A percentile compares a stretch with the other conserved stretches of the same genome.
Evolutionary conservation across 2,797 vertebrate genomes (phyloP).

Genomic region (Bufotes viridis): DNA sequence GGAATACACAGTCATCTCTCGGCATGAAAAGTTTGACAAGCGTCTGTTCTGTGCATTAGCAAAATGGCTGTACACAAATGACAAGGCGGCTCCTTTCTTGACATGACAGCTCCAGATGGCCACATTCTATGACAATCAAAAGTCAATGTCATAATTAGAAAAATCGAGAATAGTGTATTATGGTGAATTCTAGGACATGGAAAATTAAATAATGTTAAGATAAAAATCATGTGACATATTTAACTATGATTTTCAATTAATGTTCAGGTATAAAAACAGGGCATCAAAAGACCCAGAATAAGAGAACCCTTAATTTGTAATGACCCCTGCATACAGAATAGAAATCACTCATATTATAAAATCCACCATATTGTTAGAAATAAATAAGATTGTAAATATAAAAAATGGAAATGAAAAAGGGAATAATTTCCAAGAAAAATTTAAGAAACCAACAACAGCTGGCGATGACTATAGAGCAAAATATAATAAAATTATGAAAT

Average conservation of each 20-base stretch:
- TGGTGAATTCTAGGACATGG: background rate
- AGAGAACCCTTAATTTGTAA: too few species aligned
- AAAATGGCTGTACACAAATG: slow-evolving; percentile 63
- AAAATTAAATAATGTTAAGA: background rate
- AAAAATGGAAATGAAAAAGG: background rate
- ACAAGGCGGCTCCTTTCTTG: slow-evolving; percentile 66
- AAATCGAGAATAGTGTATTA: background rate
- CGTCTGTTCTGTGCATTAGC: slow-evolving; percentile 59
- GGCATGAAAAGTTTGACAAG: slow-evolving; percentile 40
- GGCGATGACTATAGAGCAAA: background rate
- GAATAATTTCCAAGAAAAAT: background rate
- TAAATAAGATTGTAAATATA: background rate
- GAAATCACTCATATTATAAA: background rate
- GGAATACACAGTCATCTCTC: slow-evolving; percentile 19
- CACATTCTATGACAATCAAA: slow-evolving; percentile 37
- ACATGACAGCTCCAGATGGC: slow-evolving; percentile 74
- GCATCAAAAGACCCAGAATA: background rate
- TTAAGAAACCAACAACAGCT: background rate
- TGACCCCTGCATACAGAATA: background rate
- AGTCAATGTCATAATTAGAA: slow-evolving; percentile 38
- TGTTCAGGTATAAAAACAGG: background rate
- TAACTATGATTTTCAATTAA: background rate
- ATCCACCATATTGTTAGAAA: background rate
- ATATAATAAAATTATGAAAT: background rate
- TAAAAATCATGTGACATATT: background rate